phyloP scores from a whole-genome alignment of 35 echinoderm and acorn worm species.

The Lytechinus pictus region DNA sequence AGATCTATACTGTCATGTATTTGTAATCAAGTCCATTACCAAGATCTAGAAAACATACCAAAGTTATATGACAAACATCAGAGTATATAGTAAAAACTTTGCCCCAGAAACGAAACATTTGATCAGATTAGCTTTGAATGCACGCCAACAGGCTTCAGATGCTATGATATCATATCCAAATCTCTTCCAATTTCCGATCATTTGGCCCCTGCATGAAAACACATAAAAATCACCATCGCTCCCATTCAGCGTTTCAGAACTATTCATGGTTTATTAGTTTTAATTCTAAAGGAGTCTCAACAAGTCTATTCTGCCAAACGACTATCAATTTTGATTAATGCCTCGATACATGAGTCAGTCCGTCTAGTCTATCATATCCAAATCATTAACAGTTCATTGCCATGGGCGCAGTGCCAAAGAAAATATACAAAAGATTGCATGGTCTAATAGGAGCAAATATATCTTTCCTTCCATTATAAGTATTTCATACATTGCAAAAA shows the following conservation, averaged over 20 bases:
- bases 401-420: not conserved
- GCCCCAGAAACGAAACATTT: not conserved
- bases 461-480: not conserved
- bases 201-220: not conserved
- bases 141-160: not conserved
- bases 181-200: constrained; percentile 18
- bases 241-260: not conserved
- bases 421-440: not conserved
- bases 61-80: too few relatives aligned
- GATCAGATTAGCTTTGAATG: not conserved
- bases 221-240: not conserved
- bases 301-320: not conserved
- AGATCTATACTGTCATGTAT: too few relatives aligned
- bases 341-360: not conserved
- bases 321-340: not conserved
- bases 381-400: not conserved
- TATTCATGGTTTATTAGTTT: not conserved
- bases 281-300: not conserved
- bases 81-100: too few relatives aligned
- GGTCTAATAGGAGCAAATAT: not conserved
- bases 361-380: not conserved
- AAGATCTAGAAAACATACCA: too few relatives aligned
- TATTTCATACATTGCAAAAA: too few relatives aligned
- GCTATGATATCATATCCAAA: not conserved
- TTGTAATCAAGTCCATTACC: too few relatives aligned